phyloP scores from a whole-genome alignment of 2,888 invertebrate species.

The Heliconius charithonia region DNA sequence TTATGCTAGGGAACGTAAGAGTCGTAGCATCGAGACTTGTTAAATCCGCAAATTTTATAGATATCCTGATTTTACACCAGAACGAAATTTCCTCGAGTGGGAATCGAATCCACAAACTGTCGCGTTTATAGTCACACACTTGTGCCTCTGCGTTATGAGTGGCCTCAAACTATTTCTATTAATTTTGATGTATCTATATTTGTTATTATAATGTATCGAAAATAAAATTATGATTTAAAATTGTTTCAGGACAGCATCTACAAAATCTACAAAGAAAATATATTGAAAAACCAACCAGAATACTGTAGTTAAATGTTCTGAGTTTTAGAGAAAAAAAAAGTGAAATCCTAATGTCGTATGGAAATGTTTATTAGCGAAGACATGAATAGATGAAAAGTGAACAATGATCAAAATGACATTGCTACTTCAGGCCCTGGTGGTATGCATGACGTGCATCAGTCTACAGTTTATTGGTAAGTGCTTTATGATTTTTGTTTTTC shows the following conservation, averaged over 20 bases:
- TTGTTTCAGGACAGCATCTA: neutral
- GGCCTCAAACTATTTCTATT: no score
- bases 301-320: neutral
- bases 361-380: neutral
- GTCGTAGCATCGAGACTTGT: neutral
- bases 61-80: neutral
- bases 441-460: conserved; percentile 58
- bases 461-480: conserved; percentile 71
- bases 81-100: no score
- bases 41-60: no score
- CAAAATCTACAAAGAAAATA: neutral
- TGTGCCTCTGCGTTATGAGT: no score
- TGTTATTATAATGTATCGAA: neutral
- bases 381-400: conserved; percentile 46
- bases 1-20: neutral
- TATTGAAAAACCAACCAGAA: neutral
- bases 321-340: neutral
- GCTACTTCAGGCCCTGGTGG: conserved; percentile 56
- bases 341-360: neutral
- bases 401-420: conserved; percentile 67
- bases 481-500: neutral
- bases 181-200: neutral
- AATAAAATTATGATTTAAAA: neutral
- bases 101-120: no score
- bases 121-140: no score